These are phyloP conservation scores for Phylloscopus whistleri DNA, from an alignment of 2,113 vertebrate genomes.

Conservation along the genomic window DNA sequence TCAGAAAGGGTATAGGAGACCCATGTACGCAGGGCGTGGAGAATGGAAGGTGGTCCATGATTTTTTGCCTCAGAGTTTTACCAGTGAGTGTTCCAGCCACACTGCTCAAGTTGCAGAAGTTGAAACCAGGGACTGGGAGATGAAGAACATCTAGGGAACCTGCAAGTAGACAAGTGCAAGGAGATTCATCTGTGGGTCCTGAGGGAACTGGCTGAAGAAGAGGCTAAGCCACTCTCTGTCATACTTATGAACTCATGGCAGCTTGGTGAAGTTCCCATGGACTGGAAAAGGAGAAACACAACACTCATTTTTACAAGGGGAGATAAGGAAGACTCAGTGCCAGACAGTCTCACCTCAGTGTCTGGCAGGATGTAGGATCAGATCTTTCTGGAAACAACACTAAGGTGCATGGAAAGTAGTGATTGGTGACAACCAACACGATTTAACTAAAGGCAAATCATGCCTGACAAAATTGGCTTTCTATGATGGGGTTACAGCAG, in stretches of 20 bases:
- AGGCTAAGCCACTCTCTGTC: background rate
- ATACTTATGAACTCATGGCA: background rate
- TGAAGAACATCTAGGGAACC: background rate
- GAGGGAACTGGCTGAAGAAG: background rate
- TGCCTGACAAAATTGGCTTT: background rate
- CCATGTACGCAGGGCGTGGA: fast-evolving
- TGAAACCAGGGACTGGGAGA: background rate
- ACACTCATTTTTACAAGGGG: background rate
- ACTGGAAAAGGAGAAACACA: background rate
- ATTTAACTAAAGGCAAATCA: background rate
- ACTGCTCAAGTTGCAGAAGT: background rate
- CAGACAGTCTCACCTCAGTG: background rate
- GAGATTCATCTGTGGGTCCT: background rate
- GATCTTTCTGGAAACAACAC: background rate
- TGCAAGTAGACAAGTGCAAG: background rate
- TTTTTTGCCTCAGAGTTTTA: background rate
- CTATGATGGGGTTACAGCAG: background rate
- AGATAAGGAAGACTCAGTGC: background rate
- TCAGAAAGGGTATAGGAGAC: background rate
- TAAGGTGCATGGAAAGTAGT: background rate
- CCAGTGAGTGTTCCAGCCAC: background rate
- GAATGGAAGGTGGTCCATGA: background rate
- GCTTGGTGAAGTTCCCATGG: background rate
- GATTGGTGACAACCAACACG: background rate
- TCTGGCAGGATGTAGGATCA: background rate